Evolutionary conservation across 2,888 invertebrate species (phyloP).

Genomic region (Rotaria magnacalcarata): DNA sequence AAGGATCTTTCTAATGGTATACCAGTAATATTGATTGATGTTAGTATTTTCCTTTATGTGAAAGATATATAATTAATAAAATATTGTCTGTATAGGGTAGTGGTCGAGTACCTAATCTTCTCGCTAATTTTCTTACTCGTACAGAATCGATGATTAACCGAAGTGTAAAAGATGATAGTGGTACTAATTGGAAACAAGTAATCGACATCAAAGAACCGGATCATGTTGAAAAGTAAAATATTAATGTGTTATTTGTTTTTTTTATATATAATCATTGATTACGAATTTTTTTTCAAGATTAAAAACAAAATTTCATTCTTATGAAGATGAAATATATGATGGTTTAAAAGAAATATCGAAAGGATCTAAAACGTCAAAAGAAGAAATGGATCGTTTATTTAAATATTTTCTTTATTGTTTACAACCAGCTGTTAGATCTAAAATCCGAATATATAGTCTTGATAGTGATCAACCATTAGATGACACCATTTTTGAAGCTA

Average conservation of each 20-base stretch:
- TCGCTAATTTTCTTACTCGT: neutral
- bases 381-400: neutral
- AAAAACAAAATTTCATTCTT: neutral
- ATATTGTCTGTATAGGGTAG: neutral
- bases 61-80: neutral
- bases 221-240: neutral
- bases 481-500: slow-evolving; percentile 24
- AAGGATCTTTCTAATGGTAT: neutral
- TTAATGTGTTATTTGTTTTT: neutral
- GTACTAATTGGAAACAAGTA: neutral
- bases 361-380: neutral
- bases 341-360: neutral
- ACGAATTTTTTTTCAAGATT: neutral
- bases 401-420: neutral
- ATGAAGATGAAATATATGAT: neutral
- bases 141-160: neutral
- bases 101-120: slow-evolving; percentile 5
- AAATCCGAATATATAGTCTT: neutral
- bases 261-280: neutral
- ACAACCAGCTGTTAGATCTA: neutral
- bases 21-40: neutral
- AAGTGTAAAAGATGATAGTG: neutral
- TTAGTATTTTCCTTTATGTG: neutral
- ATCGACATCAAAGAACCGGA: neutral
- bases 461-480: neutral